These are phyloP conservation scores for Solea senegalensis DNA, from an alignment of 2,113 vertebrate species.

Conservation along the genomic window DNA sequence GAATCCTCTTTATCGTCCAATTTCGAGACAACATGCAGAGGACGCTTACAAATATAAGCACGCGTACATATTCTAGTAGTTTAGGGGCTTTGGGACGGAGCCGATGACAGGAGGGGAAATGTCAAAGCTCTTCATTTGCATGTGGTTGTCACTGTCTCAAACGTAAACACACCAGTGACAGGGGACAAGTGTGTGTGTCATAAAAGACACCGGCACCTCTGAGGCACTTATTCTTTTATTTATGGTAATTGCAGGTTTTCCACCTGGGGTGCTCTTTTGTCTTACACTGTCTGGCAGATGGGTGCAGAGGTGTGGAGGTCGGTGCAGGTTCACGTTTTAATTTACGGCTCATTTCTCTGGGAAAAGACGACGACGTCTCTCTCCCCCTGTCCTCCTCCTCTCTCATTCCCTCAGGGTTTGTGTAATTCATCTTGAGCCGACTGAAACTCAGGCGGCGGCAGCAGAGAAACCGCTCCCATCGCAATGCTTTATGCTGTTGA, in stretches of 20 bases:
- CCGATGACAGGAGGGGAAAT: constrained; percentile 28
- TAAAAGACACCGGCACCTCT: constrained; percentile 22
- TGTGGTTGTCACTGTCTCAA: constrained; percentile 11
- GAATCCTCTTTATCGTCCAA: too few relatives aligned
- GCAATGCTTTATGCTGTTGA: constrained; percentile 34
- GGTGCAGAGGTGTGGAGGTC: constrained; percentile 48
- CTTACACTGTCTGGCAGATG: constrained; percentile 33
- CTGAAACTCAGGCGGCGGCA: constrained; percentile 32
- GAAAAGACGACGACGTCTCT: constrained; percentile 5
- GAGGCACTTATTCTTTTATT: constrained; percentile 57
- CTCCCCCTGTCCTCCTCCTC: neutral
- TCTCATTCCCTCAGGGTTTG: constrained; percentile 20
- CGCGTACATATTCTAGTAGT: constrained; percentile 22
- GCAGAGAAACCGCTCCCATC: neutral
- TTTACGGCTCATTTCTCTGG: constrained; percentile 59
- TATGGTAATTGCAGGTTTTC: constrained; percentile 52
- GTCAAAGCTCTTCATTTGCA: constrained; percentile 14
- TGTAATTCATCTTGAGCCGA: constrained; percentile 22
- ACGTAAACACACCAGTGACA: constrained; percentile 28
- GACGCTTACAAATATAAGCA: constrained; percentile 2
- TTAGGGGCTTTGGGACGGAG: too few relatives aligned
- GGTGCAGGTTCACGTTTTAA: constrained; percentile 48
- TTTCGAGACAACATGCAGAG: neutral
- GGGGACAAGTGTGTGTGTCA: constrained; percentile 24
- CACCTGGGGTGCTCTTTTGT: constrained; percentile 36